These are phyloP conservation scores for Hyperoplus immaculatus DNA, from an alignment of 2,797 vertebrate genomes.

Conservation along the genomic window DNA sequence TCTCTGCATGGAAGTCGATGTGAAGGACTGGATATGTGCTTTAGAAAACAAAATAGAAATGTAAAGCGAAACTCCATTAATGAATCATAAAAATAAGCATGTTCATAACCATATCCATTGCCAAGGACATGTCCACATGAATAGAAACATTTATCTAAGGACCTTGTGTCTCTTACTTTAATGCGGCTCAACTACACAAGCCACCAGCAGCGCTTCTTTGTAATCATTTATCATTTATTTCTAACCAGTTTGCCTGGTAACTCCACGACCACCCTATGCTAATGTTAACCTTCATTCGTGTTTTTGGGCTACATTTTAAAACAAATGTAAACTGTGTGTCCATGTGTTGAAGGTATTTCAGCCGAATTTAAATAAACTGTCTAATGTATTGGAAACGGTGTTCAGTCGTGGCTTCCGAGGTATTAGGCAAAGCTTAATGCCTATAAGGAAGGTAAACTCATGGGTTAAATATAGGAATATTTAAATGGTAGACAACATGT, in stretches of 20 bases:
- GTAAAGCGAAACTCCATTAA: not conserved
- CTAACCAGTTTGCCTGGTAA: not conserved
- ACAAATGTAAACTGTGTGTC: rapidly evolving
- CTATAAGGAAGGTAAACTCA: not conserved
- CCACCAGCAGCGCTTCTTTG: rapidly evolving
- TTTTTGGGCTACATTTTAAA: not conserved
- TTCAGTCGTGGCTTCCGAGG: rapidly evolving
- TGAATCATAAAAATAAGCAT: not conserved
- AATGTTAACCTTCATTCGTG: not conserved
- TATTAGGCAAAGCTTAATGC: no score
- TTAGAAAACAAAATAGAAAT: not conserved
- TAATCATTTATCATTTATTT: not conserved
- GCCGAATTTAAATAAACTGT: slow-evolving; percentile 16
- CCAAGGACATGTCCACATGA: rapidly evolving
- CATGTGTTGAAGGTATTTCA: rapidly evolving
- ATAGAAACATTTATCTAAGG: rapidly evolving
- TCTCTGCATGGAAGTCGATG: not conserved
- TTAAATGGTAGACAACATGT: not conserved
- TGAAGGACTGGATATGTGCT: not conserved
- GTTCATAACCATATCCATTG: rapidly evolving
- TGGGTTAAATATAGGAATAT: not conserved
- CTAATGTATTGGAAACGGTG: rapidly evolving
- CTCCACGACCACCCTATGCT: not conserved
- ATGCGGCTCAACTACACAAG: slow-evolving; percentile 18
- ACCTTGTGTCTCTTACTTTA: rapidly evolving